Evolutionary conservation across 30 jellyfish, hydroid and myxozoan genomes (phyloP).

Genomic region (Aurelia sp.): DNA sequence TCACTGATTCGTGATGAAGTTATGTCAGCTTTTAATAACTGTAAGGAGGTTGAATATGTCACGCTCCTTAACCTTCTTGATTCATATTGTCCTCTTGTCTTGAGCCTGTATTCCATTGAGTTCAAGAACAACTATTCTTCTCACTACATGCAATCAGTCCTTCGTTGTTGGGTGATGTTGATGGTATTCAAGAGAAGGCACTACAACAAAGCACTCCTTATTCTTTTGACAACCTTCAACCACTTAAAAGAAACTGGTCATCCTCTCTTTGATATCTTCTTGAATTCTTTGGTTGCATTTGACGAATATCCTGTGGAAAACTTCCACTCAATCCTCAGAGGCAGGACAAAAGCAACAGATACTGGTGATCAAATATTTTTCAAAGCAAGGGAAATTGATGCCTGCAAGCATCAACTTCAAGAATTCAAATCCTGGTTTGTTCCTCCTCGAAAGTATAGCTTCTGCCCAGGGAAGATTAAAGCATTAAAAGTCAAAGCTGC

Average conservation of each 20-base stretch:
- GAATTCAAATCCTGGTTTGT: conserved; percentile 51
- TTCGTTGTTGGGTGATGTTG: conserved; percentile 42
- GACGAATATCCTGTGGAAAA: conserved; percentile 42
- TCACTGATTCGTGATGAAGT: conserved; percentile 23
- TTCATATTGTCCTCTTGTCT: conserved; percentile 26
- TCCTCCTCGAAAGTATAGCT: conserved; percentile 36
- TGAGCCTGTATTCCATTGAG: conserved; percentile 31
- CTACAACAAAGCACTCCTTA: conserved; percentile 30
- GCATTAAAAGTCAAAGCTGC: conserved; percentile 21
- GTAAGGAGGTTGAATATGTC: conserved; percentile 31
- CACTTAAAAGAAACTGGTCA: conserved; percentile 6
- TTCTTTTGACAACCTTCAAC: conserved; percentile 7
- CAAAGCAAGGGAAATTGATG: conserved; percentile 14
- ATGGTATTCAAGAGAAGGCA: conserved; percentile 30
- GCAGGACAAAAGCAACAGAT: conserved; percentile 36
- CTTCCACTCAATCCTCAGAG: conserved; percentile 23
- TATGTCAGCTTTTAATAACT: background rate
- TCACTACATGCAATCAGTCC: conserved; percentile 1
- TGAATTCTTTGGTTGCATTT: background rate
- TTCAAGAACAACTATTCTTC: conserved; percentile 29
- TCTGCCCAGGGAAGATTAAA: conserved; percentile 34
- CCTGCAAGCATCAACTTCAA: conserved; percentile 33
- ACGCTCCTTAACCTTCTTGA: conserved; percentile 13
- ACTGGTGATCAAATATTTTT: conserved; percentile 23
- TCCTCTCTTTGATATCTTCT: background rate